Evolutionary conservation across 2,113 vertebrate genomes (phyloP), one percentile per base, ranked within the genome.

Genomic region (Mus musculus): DNA sequence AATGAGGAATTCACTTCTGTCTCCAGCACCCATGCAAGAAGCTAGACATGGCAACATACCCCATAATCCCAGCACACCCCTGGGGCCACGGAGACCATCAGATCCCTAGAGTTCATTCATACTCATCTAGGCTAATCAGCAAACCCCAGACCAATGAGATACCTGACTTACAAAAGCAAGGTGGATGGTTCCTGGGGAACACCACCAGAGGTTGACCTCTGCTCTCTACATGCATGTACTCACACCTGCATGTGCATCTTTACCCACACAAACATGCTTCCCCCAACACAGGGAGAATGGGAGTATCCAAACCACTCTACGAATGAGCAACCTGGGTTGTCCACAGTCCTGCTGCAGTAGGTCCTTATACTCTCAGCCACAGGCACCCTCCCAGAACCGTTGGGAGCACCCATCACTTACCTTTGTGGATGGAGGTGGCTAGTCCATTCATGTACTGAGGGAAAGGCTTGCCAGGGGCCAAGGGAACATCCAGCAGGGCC

Each of bases 361-460:
- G 6, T 36, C 39, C 59, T 77, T 20, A 12, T 13, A 36, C 11
- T 30, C 69, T 20, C 56, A 8, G 13, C 28, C 80, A 63, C 10
- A 46, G 72, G 6, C 14, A 19, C n/a, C 39, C 88, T 61, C 19
- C 73, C 73, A 4, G 33, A n/a, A 24, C 81, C 19, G 1, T 20
- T 19, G 20, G 56, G 14, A 59, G 5, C 33, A 28, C 6, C 71
- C 1, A 28, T 0, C n/a, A 76, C 98, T 97, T 93, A 99, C 99
- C 99, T 99, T 99, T 99, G 96, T 99, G 98, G 13, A 99, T 87
- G 59, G 99, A 98, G 84, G 99, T 98, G 93, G 99, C 99, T 76
- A 99, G 98, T 97, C 99, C 99, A 30, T 99, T 99, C 96, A 99
- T 98, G 92, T 99, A 98, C 97, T 98, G 99, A 12, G 98, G 98